phyloP scores from a whole-genome alignment of 2,113 vertebrate genomes.

The Brachyhypopomus occidentalis region DNA sequence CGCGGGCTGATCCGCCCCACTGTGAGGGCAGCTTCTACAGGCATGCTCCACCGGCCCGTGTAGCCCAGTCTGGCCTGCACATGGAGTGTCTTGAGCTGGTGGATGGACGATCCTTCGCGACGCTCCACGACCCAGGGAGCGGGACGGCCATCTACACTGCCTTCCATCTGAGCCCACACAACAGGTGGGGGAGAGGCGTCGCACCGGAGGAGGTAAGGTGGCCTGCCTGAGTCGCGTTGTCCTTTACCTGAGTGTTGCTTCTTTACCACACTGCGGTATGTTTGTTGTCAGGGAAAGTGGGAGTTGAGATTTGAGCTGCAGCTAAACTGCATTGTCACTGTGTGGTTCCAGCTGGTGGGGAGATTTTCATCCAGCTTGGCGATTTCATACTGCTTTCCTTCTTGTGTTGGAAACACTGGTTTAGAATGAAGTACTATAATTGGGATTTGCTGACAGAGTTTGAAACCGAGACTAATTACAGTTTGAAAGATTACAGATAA shows the following conservation, averaged over 20 bases:
- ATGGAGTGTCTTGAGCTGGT: conserved; percentile 68
- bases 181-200: conserved; percentile 55
- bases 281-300: not conserved
- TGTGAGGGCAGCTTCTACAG: conserved; percentile 72
- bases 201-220: conserved; percentile 56
- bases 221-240: not conserved
- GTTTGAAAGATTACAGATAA: not conserved
- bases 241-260: not conserved
- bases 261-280: not conserved
- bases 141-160: conserved; percentile 68
- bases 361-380: too few species aligned
- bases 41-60: conserved; percentile 63
- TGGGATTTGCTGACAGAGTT: not conserved
- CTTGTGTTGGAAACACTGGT: too few species aligned
- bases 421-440: not conserved
- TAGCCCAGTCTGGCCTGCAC: conserved; percentile 54
- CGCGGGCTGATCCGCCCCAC: conserved; percentile 52
- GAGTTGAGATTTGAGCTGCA: not conserved
- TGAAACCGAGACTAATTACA: not conserved
- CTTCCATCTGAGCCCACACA: conserved; percentile 61
- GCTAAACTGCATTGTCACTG: not conserved
- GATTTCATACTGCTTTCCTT: too few species aligned
- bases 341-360: not conserved
- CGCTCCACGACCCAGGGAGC: conserved; percentile 64
- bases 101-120: conserved; percentile 65